These are phyloP conservation scores for Oriolus oriolus DNA, from an alignment of 2,113 vertebrate species.

Conservation along the genomic window DNA sequence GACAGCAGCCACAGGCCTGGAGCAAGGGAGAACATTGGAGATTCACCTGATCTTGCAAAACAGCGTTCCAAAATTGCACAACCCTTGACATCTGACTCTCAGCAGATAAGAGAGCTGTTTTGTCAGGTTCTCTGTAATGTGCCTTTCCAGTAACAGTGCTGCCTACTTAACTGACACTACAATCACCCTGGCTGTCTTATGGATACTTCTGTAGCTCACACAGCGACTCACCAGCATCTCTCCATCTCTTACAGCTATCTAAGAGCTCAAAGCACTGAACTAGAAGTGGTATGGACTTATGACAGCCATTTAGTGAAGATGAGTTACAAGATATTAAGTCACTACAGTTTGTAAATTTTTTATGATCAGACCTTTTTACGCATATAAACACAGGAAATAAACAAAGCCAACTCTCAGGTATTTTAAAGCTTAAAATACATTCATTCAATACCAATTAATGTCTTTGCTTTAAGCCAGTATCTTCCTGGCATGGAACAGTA, in stretches of 20 bases:
- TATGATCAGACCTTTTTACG: not conserved
- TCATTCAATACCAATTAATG: not conserved
- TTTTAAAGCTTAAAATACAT: not conserved
- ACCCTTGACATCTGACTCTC: not conserved
- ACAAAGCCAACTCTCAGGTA: not conserved
- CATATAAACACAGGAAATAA: not conserved
- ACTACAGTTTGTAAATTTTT: not conserved
- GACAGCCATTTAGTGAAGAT: not conserved
- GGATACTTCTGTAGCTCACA: not conserved
- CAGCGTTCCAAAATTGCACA: not conserved
- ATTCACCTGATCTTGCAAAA: not conserved
- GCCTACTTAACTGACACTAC: not conserved
- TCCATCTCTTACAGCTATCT: not conserved
- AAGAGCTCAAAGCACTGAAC: not conserved
- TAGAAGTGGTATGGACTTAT: not conserved
- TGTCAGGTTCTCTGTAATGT: not conserved
- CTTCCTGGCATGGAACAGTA: not conserved
- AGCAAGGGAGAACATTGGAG: not conserved
- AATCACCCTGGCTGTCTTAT: rapidly evolving
- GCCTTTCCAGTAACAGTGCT: not conserved
- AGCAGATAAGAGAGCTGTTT: not conserved
- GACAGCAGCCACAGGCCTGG: not conserved
- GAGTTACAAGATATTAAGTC: not conserved
- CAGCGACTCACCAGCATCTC: not conserved
- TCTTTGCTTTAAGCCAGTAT: not conserved